Evolutionary conservation across 2,888 invertebrate genomes (phyloP).

Genomic region (Pheosia tremula): DNA sequence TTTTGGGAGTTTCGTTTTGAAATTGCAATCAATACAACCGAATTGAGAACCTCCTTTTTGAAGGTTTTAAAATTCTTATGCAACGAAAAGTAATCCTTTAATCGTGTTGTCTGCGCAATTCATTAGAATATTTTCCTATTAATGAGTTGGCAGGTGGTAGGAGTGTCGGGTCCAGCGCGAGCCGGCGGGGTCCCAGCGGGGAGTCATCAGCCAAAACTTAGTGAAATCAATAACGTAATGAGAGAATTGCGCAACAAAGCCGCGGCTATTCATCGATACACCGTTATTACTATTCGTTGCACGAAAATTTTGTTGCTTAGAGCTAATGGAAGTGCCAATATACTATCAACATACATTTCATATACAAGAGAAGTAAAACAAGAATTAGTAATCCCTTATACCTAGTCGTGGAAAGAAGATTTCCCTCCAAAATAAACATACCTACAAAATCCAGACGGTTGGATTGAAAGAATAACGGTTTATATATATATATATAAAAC

Average conservation of each 20-base stretch:
- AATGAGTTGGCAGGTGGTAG: constrained; percentile 11
- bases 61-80: no score
- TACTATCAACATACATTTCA: no score
- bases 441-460: no score
- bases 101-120: background rate
- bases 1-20: no score
- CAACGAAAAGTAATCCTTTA: constrained; percentile 9
- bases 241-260: constrained; percentile 73
- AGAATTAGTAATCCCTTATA: no score
- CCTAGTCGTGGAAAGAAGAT: no score
- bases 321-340: constrained; percentile 37
- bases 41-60: no score
- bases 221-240: constrained; percentile 82
- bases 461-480: no score
- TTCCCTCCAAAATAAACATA: no score
- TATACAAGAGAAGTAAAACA: no score
- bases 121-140: constrained; percentile 2
- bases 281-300: constrained; percentile 39
- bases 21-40: no score
- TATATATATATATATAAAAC: no score
- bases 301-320: constrained; percentile 45
- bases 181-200: constrained; percentile 57
- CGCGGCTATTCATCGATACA: constrained; percentile 53
- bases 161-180: constrained; percentile 37
- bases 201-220: constrained; percentile 66